A percentile compares a stretch with the other conserved stretches of the same genome.
These are phyloP conservation scores for Aricia agestis DNA, from an alignment of 1,140 invertebrate species.

Conservation along the genomic window DNA sequence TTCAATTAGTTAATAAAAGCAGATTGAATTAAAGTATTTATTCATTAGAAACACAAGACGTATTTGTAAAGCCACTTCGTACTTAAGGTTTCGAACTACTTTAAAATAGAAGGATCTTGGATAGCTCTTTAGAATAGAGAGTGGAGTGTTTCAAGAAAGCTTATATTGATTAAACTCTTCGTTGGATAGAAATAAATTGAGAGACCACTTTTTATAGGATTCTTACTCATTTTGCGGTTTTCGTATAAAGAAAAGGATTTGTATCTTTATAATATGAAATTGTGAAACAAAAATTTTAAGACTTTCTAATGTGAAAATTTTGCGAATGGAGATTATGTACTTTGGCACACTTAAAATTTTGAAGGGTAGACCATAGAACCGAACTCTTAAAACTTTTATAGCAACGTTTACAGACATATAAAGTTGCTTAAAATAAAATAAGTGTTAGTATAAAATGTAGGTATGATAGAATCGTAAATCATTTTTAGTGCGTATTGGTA, in stretches of 20 bases:
- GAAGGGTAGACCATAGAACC: no score
- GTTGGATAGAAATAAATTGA: not conserved
- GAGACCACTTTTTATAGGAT: not conserved
- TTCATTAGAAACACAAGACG: conserved; percentile 9
- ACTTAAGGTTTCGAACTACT: conserved; percentile 7
- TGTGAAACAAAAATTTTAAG: no score
- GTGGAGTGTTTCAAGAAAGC: conserved; percentile 13
- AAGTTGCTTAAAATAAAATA: no score
- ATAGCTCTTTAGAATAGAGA: conserved; percentile 16
- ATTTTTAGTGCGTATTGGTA: no score
- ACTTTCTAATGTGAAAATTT: no score
- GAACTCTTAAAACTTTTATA: no score
- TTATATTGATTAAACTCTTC: conserved; percentile 13
- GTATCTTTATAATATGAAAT: no score
- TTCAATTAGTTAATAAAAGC: conserved; percentile 1
- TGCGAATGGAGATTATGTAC: no score
- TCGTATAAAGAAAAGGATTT: not conserved
- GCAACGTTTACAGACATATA: no score
- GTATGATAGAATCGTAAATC: no score
- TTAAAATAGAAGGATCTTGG: conserved; percentile 11
- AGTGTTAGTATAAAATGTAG: no score
- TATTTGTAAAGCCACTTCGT: conserved; percentile 11
- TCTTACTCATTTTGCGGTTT: not conserved
- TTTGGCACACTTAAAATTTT: no score
- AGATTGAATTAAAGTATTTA: conserved; percentile 7